Conservation (phyloP, 2,888 invertebrate species). For the Blastobasis adustella region DNA sequence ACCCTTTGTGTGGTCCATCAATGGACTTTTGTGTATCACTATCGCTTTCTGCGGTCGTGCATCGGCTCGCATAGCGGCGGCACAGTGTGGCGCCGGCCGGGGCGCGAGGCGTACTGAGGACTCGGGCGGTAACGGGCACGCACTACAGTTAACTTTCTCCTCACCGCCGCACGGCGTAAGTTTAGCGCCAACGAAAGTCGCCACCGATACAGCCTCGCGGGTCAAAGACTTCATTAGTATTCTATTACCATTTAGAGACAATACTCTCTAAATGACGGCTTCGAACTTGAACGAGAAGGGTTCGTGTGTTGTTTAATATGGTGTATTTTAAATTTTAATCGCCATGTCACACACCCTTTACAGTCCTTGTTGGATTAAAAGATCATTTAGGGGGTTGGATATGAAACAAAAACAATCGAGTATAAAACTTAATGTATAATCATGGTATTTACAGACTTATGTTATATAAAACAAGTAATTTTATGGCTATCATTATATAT, state of each 20-base stretch:
- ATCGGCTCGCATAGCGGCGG: conserved; percentile 15
- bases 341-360: too few species aligned
- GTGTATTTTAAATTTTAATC: too few species aligned
- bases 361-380: background rate
- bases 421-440: conserved; percentile 76
- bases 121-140: conserved; percentile 55
- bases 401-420: conserved; percentile 63
- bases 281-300: background rate
- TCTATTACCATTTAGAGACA: conserved; percentile 20
- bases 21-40: conserved; percentile 44
- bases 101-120: background rate
- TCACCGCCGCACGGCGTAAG: conserved; percentile 46
- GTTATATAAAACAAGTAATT: conserved; percentile 73
- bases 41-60: conserved; percentile 53
- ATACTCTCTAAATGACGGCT: conserved; percentile 5
- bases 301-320: background rate
- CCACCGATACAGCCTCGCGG: conserved; percentile 47
- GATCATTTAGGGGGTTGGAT: conserved; percentile 17
- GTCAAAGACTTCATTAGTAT: conserved; percentile 59
- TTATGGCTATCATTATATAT: conserved; percentile 71
- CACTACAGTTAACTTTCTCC: conserved; percentile 75
- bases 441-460: conserved; percentile 73
- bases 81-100: background rate
- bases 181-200: conserved; percentile 67
- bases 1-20: background rate